These are phyloP conservation scores for Galaxea fascicularis DNA, from an alignment of 92 coral and sea anemone genomes.

Conservation along the genomic window DNA sequence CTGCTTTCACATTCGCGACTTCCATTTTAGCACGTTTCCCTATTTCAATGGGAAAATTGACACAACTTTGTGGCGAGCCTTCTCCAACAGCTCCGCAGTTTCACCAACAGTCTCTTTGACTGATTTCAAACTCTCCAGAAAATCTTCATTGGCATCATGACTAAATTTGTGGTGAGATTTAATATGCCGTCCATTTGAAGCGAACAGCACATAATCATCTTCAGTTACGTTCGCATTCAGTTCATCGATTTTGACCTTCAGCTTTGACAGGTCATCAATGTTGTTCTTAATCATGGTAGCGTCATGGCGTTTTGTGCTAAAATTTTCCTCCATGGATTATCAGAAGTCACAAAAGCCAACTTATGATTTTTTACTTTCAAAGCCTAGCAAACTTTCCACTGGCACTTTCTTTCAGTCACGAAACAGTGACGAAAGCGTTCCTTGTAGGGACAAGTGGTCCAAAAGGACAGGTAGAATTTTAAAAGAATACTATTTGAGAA, in stretches of 20 bases:
- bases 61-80: no score
- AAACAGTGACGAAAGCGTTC: slow-evolving; percentile 45
- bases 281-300: slow-evolving; percentile 52
- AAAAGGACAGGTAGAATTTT: no score
- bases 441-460: slow-evolving; percentile 49
- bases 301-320: slow-evolving; percentile 43
- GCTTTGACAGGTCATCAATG: slow-evolving; percentile 43
- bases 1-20: no score
- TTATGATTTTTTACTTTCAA: slow-evolving; percentile 20
- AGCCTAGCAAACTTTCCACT: no score
- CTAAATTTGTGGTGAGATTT: slow-evolving; percentile 30
- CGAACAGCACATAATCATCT: slow-evolving; percentile 44
- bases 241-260: slow-evolving; percentile 34
- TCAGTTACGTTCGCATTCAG: slow-evolving; percentile 40
- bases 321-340: slow-evolving; percentile 46
- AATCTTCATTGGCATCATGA: slow-evolving; percentile 40
- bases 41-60: no score
- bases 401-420: no score
- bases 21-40: no score
- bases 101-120: no score
- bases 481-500: neutral
- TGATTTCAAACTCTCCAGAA: no score
- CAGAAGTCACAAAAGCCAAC: no score
- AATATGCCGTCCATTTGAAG: slow-evolving; percentile 22
- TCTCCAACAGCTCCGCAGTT: no score